These are phyloP conservation scores for Phania funesta DNA, from an alignment of 2,888 invertebrate species.

Conservation along the genomic window DNA sequence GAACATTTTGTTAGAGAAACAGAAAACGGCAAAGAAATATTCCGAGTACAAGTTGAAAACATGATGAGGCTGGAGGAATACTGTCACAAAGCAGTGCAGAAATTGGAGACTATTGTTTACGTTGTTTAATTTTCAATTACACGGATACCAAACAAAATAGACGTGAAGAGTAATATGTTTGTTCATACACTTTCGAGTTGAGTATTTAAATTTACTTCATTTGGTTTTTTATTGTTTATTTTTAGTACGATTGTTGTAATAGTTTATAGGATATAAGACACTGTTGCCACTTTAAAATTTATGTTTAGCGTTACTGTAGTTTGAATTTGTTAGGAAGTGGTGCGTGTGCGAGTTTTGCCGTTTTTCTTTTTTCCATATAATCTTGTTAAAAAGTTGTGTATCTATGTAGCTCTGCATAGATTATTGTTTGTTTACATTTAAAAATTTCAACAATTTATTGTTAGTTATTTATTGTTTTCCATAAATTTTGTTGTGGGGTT, in stretches of 20 bases:
- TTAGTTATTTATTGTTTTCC: constrained; percentile 37
- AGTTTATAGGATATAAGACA: background rate
- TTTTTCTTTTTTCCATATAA: background rate
- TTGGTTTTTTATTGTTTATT: constrained; percentile 1
- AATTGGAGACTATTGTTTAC: background rate
- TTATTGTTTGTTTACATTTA: constrained; percentile 56
- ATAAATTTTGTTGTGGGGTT: constrained; percentile 1
- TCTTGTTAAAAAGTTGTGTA: constrained; percentile 32
- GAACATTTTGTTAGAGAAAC: background rate
- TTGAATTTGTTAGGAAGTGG: background rate
- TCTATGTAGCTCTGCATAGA: background rate
- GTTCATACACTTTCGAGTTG: background rate
- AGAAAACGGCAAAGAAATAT: background rate
- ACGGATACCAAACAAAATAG: constrained; percentile 10
- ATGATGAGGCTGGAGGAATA: background rate
- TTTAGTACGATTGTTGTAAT: background rate
- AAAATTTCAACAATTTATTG: constrained; percentile 34
- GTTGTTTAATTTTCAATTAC: constrained; percentile 12
- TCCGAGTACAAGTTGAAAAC: background rate
- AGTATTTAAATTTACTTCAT: background rate
- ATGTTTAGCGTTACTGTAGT: background rate
- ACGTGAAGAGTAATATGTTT: background rate
- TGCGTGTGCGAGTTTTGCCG: too few species aligned
- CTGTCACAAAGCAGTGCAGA: constrained; percentile 1
- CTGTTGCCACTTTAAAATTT: background rate